phyloP scores from a whole-genome alignment of 2,888 invertebrate genomes.

The Calameuta idolon region DNA sequence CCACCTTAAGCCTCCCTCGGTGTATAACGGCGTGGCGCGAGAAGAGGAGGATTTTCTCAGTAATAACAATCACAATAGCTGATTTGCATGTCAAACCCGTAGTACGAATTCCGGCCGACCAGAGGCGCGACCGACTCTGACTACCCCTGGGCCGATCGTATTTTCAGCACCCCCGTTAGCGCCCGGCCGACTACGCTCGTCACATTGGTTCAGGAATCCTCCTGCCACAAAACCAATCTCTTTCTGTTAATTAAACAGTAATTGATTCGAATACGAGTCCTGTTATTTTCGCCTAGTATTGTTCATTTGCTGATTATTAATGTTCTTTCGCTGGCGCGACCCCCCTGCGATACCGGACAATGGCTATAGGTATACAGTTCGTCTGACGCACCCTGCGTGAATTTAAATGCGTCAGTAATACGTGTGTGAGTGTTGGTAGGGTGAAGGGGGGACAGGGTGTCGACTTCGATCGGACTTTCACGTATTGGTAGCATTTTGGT shows the following conservation, averaged over 20 bases:
- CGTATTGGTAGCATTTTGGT: too few relatives aligned
- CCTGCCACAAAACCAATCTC: constrained; percentile 13
- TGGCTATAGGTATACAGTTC: too few relatives aligned
- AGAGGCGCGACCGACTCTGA: background rate
- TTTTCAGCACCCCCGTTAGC: background rate
- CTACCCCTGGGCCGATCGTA: background rate
- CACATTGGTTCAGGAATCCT: background rate
- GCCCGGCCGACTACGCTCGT: too few relatives aligned
- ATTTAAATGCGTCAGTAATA: too few relatives aligned
- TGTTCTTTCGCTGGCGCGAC: too few relatives aligned
- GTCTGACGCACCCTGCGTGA: too few relatives aligned
- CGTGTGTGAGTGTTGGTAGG: too few relatives aligned
- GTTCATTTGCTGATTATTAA: constrained; percentile 12
- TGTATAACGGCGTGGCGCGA: constrained; percentile 13
- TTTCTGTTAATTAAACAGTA: constrained; percentile 20
- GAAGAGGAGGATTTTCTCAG: constrained; percentile 28
- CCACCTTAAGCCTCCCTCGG: constrained; percentile 19
- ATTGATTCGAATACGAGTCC: constrained; percentile 15
- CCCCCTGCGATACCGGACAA: too few relatives aligned
- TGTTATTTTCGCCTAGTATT: background rate
- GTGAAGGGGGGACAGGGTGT: too few relatives aligned
- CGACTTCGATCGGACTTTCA: too few relatives aligned
- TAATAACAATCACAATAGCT: constrained; percentile 40
- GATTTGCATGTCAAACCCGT: constrained; percentile 37
- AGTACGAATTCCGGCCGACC: background rate